Conservation (phyloP, 2,888 invertebrate species). For the Nephrotoma appendiculata region DNA sequence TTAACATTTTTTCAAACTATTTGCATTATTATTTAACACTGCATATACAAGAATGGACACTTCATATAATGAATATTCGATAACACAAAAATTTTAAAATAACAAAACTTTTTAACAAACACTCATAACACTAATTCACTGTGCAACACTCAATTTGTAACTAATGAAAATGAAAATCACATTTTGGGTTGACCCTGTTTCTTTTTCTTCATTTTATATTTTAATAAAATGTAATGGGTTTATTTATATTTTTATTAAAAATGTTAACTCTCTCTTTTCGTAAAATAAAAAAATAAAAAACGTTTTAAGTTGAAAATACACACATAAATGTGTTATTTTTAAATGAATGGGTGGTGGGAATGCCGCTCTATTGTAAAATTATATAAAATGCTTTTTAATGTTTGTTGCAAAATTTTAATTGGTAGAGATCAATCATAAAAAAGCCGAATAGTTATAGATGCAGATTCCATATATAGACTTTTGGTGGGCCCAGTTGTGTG, state of each 20-base stretch:
- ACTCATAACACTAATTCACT: background rate
- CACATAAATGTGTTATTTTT: background rate
- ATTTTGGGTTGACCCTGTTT: background rate
- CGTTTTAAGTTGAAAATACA: background rate
- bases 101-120: background rate
- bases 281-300: background rate
- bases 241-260: background rate
- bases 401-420: background rate
- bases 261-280: background rate
- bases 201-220: background rate
- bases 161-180: background rate
- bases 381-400: background rate
- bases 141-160: background rate
- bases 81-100: background rate
- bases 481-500: no score
- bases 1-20: background rate
- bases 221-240: background rate
- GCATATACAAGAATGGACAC: background rate
- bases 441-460: no score
- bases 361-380: background rate
- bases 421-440: no score
- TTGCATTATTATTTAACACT: background rate
- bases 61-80: background rate
- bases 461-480: no score
- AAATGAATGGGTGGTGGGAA: background rate